phyloP scores from a whole-genome alignment of 2,797 vertebrate species.

The Ataeniobius toweri region DNA sequence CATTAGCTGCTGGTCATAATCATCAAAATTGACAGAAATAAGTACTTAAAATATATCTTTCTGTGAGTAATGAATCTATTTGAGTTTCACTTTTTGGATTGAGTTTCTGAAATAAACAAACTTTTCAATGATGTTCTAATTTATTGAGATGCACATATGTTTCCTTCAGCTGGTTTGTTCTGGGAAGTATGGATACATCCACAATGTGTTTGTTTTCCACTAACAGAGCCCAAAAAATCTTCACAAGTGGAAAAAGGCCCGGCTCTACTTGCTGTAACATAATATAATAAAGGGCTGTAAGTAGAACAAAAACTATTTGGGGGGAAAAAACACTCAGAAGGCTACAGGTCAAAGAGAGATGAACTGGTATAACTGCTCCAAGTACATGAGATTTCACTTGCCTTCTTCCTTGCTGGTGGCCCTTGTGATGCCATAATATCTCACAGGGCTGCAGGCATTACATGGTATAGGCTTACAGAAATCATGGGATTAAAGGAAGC shows the following conservation, averaged over 20 bases:
- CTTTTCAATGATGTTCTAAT: not conserved
- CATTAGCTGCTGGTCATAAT: not conserved
- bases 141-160: not conserved
- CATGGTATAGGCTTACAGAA: conserved; percentile 59
- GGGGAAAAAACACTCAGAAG: conserved; percentile 20
- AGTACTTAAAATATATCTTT: not conserved
- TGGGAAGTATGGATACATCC: not conserved
- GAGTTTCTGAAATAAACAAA: not conserved
- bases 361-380: conserved; percentile 35
- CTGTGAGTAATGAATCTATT: not conserved
- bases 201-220: conserved; percentile 44
- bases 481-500: conserved; percentile 64
- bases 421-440: conserved; percentile 40
- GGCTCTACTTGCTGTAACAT: conserved; percentile 27
- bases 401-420: conserved; percentile 28
- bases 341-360: conserved; percentile 29
- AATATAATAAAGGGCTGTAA: conserved; percentile 20
- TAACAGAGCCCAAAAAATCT: conserved; percentile 50
- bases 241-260: conserved; percentile 54
- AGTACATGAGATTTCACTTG: conserved; percentile 34
- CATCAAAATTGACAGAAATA: not conserved
- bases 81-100: not conserved
- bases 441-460: conserved; percentile 41
- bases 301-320: conserved; percentile 35
- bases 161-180: not conserved